Percentiles rank a stretch among this genome's conserved stretches.
phyloP scores from a whole-genome alignment of 2,888 invertebrate genomes.

The Heliconius hortense region DNA sequence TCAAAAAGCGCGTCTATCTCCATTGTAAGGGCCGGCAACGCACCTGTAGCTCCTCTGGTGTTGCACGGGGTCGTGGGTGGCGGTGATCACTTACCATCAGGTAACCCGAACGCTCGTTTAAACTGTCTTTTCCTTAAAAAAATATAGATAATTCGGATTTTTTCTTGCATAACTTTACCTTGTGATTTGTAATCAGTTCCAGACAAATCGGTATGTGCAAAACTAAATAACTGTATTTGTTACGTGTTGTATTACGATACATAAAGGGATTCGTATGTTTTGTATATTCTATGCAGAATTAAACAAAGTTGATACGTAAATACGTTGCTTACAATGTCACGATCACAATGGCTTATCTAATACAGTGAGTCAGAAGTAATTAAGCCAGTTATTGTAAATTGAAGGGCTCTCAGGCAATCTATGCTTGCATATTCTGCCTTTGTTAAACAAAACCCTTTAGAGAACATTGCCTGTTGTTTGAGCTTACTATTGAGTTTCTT shows the following conservation, averaged over 20 bases:
- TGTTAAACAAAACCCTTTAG: constrained; percentile 36
- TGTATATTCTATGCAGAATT: constrained; percentile 4
- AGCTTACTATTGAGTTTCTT: constrained; percentile 31
- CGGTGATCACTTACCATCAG: too few relatives aligned
- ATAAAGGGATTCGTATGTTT: background rate
- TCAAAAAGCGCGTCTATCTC: too few relatives aligned
- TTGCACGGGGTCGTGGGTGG: too few relatives aligned
- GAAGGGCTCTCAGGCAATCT: constrained; percentile 34
- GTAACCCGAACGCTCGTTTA: too few relatives aligned
- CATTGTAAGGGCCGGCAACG: too few relatives aligned
- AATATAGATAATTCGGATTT: too few relatives aligned
- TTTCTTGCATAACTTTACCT: too few relatives aligned
- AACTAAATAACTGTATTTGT: background rate
- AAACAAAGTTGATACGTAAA: background rate
- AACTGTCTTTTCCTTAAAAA: too few relatives aligned
- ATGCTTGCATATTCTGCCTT: constrained; percentile 35
- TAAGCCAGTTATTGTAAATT: constrained; percentile 34
- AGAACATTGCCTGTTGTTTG: constrained; percentile 31
- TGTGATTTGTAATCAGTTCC: background rate
- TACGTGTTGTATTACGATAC: background rate
- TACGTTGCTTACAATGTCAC: constrained; percentile 17
- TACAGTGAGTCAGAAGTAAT: constrained; percentile 33
- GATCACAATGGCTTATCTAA: constrained; percentile 31
- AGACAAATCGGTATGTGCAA: background rate
- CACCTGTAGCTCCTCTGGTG: too few relatives aligned